Base-by-base conservation (phyloP, 2,888 invertebrate genomes). In the Orthosia gothica region DNA sequence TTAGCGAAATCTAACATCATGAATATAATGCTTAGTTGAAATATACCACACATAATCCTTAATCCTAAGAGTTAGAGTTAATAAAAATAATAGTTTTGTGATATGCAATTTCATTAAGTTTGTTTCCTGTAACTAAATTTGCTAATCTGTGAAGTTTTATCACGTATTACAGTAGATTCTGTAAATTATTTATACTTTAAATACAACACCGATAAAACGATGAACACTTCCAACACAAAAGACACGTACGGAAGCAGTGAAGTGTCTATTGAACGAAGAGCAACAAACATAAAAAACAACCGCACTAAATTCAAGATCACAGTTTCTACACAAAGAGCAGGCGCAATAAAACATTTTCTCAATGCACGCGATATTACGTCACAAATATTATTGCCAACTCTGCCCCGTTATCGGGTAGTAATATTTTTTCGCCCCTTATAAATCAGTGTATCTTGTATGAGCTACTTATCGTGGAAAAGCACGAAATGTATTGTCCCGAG, bases 361-460 rank as follows among this genome's bases (percentile, higher is more conserved):
- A 86, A 85, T 88, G 82, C 85, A 82, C 40, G 62, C 69, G 58
- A 84, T 58, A 86, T 87, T 85, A 81, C 79, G 74, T 79, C 76
- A 84, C 74, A 79, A 79, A 82, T 85, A 85, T 84, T 84, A 86
- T 86, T 86, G 80, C 83, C 83, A 83, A 85, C 83, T 85, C 79
- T 85, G 83, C 85, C 85, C 79, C 81, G 87, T 85, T 89, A 88
- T 87, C 87, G 82, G 81, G 79, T 71, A 70, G 89, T 89, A 92
- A 91, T 93, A 93, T 92, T 92, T 93, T 92, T 91, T 91, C 88
- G 85, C 87, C 90, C 91, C 91, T 89, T 93, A 94, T 94, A 94
- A 94, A 94, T 94, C 94, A 94, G 92, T 92, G 92, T 93, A 93
- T 93, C 94, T 92, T 90, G 90, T 92, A 93, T 92, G 91, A 92